A percentile compares a stretch with the other conserved stretches of the same genome.
Conservation (phyloP, 2,113 vertebrate genomes). For the Larimichthys polyactis region DNA sequence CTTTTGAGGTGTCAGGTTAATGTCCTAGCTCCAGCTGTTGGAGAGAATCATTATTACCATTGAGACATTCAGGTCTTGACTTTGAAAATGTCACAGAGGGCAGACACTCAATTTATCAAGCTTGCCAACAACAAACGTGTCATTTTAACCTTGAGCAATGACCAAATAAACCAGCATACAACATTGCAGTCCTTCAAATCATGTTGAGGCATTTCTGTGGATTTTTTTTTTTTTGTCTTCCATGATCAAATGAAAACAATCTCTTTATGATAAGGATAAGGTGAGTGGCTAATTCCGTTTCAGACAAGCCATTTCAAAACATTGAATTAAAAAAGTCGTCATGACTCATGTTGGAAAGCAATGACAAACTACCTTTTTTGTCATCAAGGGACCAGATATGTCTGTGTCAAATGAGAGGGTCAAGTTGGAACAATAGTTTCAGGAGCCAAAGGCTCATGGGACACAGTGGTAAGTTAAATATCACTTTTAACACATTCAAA, state of each 20-base stretch:
- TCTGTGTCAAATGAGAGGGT: no score
- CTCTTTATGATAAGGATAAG: neutral
- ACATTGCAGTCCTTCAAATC: neutral
- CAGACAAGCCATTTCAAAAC: neutral
- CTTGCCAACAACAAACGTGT: constrained; percentile 12
- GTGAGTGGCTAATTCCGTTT: neutral
- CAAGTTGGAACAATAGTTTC: no score
- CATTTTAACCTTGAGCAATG: constrained; percentile 34
- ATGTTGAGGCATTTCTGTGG: neutral
- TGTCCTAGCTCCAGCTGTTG: constrained; percentile 38
- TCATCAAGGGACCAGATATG: no score
- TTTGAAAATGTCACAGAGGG: constrained; percentile 41
- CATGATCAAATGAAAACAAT: neutral
- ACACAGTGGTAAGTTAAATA: no score
- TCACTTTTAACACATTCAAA: no score
- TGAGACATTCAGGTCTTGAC: constrained; percentile 36
- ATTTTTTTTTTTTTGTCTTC: neutral
- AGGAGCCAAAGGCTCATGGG: no score
- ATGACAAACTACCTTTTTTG: neutral
- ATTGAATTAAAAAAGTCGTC: no score
- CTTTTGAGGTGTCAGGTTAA: constrained; percentile 11
- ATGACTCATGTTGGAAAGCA: neutral
- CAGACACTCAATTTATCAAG: constrained; percentile 43
- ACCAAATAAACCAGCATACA: neutral
- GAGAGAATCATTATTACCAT: constrained; percentile 37